Conservation (phyloP, 1,140 invertebrate species). For the Vollenhovia emeryi region DNA sequence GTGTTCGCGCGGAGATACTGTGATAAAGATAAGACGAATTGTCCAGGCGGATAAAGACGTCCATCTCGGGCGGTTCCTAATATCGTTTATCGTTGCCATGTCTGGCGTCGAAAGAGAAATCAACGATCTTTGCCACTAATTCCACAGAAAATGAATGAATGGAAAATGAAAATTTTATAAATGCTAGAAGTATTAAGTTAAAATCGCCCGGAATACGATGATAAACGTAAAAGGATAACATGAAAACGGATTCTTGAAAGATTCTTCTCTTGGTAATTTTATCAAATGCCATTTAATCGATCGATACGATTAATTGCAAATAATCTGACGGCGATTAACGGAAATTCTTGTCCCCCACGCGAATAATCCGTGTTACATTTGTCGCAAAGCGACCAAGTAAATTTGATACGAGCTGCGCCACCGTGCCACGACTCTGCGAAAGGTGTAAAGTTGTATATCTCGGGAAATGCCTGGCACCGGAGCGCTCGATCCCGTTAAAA, state of each 20-base stretch:
- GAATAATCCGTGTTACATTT: neutral
- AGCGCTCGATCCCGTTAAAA: slow-evolving; percentile 25
- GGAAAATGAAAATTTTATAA: neutral
- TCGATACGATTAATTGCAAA: neutral
- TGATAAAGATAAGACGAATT: slow-evolving; percentile 12
- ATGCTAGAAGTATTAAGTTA: neutral
- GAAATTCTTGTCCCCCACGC: neutral
- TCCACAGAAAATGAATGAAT: neutral
- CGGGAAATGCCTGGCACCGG: neutral
- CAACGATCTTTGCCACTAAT: neutral
- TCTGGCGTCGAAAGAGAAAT: neutral
- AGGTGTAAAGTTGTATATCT: slow-evolving; percentile 16
- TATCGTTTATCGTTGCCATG: neutral
- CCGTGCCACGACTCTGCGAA: neutral
- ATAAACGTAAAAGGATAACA: neutral
- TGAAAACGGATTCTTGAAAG: neutral
- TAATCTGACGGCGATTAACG: neutral
- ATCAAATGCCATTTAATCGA: neutral
- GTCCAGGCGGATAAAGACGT: slow-evolving; percentile 20
- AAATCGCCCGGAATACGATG: neutral
- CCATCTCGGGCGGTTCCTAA: neutral
- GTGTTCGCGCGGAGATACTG: slow-evolving; percentile 11
- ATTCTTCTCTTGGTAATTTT: neutral
- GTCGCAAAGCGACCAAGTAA: neutral
- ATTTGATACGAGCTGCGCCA: neutral